Evolutionary conservation across 2,888 invertebrate species (phyloP).

Genomic region (Sinodicranocentrus sp.): DNA sequence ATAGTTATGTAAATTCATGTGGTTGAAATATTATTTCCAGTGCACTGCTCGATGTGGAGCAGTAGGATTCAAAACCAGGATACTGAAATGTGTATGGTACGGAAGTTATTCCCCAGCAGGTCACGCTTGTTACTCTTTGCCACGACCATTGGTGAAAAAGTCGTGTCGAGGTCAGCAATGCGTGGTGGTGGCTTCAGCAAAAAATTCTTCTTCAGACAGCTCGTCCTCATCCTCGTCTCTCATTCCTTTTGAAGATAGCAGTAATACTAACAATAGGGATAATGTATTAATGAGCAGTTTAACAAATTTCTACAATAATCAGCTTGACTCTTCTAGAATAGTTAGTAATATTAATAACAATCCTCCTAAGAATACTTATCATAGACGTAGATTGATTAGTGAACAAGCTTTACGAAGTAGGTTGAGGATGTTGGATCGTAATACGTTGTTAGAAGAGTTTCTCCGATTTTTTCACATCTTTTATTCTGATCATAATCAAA

Average conservation of each 20-base stretch:
- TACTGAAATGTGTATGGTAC: slow-evolving; percentile 95
- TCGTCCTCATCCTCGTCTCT: slow-evolving; percentile 1
- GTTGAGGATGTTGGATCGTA: slow-evolving; percentile 49
- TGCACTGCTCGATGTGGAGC: slow-evolving; percentile 81
- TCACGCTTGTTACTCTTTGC: slow-evolving; percentile 88
- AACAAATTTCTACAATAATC: slow-evolving; percentile 7
- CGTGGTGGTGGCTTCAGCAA: neutral
- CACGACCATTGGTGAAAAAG: slow-evolving; percentile 88
- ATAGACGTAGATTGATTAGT: slow-evolving; percentile 24
- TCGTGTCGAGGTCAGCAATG: slow-evolving; percentile 87
- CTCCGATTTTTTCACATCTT: slow-evolving; percentile 48
- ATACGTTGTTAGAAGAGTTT: slow-evolving; percentile 49
- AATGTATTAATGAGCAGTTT: slow-evolving; percentile 16
- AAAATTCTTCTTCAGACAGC: neutral
- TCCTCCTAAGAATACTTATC: slow-evolving; percentile 22
- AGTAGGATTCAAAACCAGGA: slow-evolving; percentile 91
- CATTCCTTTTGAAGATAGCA: neutral
- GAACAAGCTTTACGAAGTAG: slow-evolving; percentile 52
- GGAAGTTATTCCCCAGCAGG: slow-evolving; percentile 90
- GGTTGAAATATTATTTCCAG: slow-evolving; percentile 15
- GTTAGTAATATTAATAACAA: neutral
- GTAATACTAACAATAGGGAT: slow-evolving; percentile 24
- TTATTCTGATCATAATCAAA: slow-evolving; percentile 49
- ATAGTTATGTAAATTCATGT: no score
- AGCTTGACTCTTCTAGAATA: slow-evolving; percentile 21